Evolutionary conservation across 2,113 vertebrate genomes (phyloP), one percentile per base, ranked within the genome.

Genomic region (Macrotus californicus): DNA sequence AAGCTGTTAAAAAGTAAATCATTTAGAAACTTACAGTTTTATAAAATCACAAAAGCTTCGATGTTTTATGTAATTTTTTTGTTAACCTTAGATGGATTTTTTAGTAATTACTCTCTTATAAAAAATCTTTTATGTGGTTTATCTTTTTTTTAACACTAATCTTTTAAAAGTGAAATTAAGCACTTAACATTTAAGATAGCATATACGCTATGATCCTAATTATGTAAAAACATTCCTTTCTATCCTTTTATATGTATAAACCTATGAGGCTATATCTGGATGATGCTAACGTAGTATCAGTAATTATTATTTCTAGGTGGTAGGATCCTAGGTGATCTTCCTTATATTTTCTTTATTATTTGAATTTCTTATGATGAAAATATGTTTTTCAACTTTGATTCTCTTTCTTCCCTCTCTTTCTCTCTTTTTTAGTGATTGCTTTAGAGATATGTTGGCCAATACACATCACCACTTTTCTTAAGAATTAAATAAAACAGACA

Each of bases 181-280:
- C 39, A 75, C 75, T 95, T 89, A 69, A 36, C 69, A 95, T 83
- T 69, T 94, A 94, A 92, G 94, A 92, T 69, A 89, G 75, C 66
- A 95, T n/a, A 92, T 79, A 93, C 12, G 80, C 41, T 73, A 76
- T 39, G 22, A 84, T 80, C 43, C 21, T 94, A 94, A 95, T 87
- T 89, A 84, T 54, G 50, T 66, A 50, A 94, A 93, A 77, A 77
- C 82, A 92, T 87, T 92, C 83, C 64, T 61, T 54, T 24, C 50
- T 5, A 41, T 50, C 76, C 36, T 92, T 83, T 89, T 67, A 52
- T 84, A 92, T 79, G 66, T 80, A 85, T 34, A 81, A 66, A 88
- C n/a, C 59, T 85, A 77, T 29, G 85, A 91, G 66, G 70, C 61
- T 75, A 29, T 54, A 80, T 69, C 54, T 69, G 64, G 70, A 59